Conservation (phyloP, 1,140 invertebrate genomes). For the Rhysida immarginata region DNA sequence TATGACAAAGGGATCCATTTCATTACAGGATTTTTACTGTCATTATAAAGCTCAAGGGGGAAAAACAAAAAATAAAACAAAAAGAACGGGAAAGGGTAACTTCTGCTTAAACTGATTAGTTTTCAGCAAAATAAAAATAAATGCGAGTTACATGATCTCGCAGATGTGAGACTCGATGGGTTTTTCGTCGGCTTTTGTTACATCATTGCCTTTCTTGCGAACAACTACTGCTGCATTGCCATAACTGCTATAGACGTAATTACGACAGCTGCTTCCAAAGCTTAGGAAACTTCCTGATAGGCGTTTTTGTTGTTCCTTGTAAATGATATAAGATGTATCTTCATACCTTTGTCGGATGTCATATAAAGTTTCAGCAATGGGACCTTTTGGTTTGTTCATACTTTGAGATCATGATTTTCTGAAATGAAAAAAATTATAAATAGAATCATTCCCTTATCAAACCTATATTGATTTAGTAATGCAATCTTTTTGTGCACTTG, state of each 20-base stretch:
- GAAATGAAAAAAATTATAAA: too few relatives aligned
- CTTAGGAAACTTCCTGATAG: constrained; percentile 19
- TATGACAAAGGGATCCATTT: too few relatives aligned
- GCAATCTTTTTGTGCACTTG: too few relatives aligned
- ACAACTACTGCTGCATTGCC: constrained; percentile 33
- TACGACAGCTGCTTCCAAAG: constrained; percentile 29
- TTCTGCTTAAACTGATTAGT: too few relatives aligned
- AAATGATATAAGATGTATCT: constrained; percentile 28
- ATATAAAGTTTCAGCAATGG: constrained; percentile 14
- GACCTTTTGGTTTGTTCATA: constrained; percentile 20
- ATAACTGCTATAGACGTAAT: constrained; percentile 30
- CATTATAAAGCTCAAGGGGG: too few relatives aligned
- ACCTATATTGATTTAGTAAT: too few relatives aligned
- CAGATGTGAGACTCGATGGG: constrained; percentile 21
- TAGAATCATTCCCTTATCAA: too few relatives aligned
- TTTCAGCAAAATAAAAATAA: constrained; percentile 3
- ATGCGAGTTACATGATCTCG: constrained; percentile 17
- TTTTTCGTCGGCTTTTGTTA: constrained; percentile 20
- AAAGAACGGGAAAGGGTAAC: too few relatives aligned
- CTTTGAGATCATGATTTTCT: neutral
- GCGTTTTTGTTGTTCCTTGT: constrained; percentile 22
- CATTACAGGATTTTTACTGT: too few relatives aligned
- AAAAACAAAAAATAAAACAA: too few relatives aligned
- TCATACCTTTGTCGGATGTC: constrained; percentile 29
- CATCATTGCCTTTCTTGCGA: constrained; percentile 15